A percentile compares a stretch with the other conserved stretches of the same genome.
phyloP scores from a whole-genome alignment of 1,140 invertebrate genomes.

The Chironomus tepperi region DNA sequence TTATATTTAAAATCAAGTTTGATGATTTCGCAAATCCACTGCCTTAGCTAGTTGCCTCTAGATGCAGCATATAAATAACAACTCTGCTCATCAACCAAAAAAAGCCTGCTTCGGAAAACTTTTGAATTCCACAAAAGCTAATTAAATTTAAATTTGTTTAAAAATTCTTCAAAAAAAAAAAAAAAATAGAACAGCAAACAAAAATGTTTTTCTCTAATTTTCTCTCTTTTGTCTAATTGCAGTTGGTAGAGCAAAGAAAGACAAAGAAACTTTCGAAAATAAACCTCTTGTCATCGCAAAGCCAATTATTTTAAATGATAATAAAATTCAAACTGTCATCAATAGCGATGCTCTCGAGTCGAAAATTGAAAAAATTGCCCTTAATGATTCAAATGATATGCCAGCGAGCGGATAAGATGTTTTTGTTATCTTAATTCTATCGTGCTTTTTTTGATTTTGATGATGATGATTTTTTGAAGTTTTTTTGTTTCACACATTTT shows the following conservation, averaged over 20 bases:
- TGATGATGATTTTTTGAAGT: no score
- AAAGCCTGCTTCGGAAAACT: no score
- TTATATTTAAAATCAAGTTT: no score
- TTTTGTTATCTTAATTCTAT: not conserved
- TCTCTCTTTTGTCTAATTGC: slow-evolving; percentile 6
- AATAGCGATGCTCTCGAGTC: not conserved
- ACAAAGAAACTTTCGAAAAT: not conserved
- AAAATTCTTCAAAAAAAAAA: no score
- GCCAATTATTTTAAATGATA: slow-evolving; percentile 19
- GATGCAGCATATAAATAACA: no score
- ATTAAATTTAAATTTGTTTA: no score
- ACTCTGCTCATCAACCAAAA: no score
- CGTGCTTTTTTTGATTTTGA: not conserved
- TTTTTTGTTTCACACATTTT: no score
- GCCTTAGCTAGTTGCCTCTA: no score
- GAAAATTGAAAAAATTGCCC: not conserved
- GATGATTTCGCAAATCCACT: no score
- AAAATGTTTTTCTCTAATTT: not conserved
- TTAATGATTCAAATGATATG: not conserved
- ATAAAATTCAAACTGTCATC: slow-evolving; percentile 22
- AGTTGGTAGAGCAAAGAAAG: slow-evolving; percentile 19
- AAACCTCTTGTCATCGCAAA: slow-evolving; percentile 19
- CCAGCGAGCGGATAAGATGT: slow-evolving; percentile 8
- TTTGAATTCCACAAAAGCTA: no score
- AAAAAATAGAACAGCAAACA: no score